Percentiles rank a stretch among this genome's conserved stretches.
These are phyloP conservation scores for Piscicola geometra DNA, from an alignment of 2,888 invertebrate genomes.

Conservation along the genomic window DNA sequence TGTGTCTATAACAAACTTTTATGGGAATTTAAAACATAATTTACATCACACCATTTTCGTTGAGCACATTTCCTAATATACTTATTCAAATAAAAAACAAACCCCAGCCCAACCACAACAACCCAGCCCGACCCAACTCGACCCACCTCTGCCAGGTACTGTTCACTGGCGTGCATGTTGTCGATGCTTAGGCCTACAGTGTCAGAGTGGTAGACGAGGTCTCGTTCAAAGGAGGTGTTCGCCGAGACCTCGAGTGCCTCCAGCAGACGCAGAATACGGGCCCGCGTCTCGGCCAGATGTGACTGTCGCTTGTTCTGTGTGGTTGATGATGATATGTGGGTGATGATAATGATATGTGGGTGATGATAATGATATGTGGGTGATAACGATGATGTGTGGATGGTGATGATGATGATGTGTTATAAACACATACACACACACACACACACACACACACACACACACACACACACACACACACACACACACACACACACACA, in stretches of 20 bases:
- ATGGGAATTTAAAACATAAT: no score
- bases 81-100: no score
- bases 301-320: conserved; percentile 21
- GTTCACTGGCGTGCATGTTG: conserved; percentile 51
- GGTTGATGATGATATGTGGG: background rate
- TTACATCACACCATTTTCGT: no score
- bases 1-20: no score
- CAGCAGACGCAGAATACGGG: conserved; percentile 49
- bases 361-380: background rate
- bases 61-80: no score
- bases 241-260: conserved; percentile 52
- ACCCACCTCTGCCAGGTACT: conserved; percentile 49
- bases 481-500: no score
- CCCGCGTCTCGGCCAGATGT: conserved; percentile 38
- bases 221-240: conserved; percentile 52
- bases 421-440: no score
- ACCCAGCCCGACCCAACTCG: background rate
- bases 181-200: conserved; percentile 50
- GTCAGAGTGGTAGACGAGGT: conserved; percentile 52
- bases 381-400: background rate
- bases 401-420: background rate
- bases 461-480: no score
- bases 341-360: background rate
- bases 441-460: no score
- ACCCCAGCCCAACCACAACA: no score